Evolutionary conservation across 1,140 invertebrate genomes (phyloP), one percentile per base, ranked within the genome.

Genomic region (Sitobion miscanthi): DNA sequence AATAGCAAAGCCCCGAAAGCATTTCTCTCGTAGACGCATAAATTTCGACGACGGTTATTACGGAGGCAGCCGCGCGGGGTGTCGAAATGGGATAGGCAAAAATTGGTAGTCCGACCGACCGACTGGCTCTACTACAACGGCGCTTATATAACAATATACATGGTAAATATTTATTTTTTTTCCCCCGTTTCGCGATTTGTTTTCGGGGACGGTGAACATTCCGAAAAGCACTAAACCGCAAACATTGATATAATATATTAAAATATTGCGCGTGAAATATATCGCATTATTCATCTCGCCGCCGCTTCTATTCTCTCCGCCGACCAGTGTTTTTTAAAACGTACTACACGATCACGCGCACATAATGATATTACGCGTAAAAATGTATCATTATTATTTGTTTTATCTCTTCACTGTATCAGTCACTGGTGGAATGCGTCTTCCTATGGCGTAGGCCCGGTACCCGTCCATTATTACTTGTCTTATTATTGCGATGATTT

Each of bases 21-120:
- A 52, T 88, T 88, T 49, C 85, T 49, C 85, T 30, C 30, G 17
- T 86, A 45, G 86, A 88, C 86, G 86, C 47, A 88, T 88, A 88
- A 52, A 88, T 88, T 88, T 49, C 20, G 47, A 21, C 47, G 47
- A 52, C 30, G 86, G 86, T 49, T 52, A 88, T 49, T 21, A 23
- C 86, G 5, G 14, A 77, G n/a, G 62, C 62, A 77, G 62, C n/a
- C 62, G 62, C 17, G 62, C 17, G 62, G 62, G 62, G 14, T 77
- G 62, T 77, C 62, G n/a, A 77, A 77, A 77, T n/a, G n/a, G 62
- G 62, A 77, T 77, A 77, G 62, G 62, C 30, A 77, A 77, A 77
- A 77, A 77, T 77, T 77, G 62, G 62, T 77, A 77, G 62, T n/a
- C 62, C 30, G 5, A n/a, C 5, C 62, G 62, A 77, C 62, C 30